Conservation (phyloP, 1,140 invertebrate genomes). For the Eurytemora carolleeae region DNA sequence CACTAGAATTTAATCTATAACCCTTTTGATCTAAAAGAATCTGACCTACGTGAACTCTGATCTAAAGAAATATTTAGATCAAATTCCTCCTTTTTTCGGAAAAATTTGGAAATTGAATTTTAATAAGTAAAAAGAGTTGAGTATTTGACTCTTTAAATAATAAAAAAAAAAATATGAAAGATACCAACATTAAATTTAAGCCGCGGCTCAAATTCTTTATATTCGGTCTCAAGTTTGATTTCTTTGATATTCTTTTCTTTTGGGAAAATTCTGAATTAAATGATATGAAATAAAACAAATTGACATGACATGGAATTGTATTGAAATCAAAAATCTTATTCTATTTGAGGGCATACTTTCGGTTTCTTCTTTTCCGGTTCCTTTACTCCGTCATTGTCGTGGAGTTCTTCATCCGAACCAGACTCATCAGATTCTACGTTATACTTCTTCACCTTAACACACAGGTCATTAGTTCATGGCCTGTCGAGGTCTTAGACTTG, state of each 20-base stretch:
- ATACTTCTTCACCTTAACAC: not conserved
- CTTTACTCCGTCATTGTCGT: conserved; percentile 1
- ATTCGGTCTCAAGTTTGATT: not conserved
- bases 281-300: not conserved
- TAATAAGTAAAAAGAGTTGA: too few species aligned
- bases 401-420: not conserved
- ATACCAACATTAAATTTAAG: too few species aligned
- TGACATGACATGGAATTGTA: not conserved
- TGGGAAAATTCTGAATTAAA: not conserved
- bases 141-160: too few species aligned
- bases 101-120: too few species aligned
- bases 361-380: conserved; percentile 12
- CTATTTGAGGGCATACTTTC: conserved; percentile 17
- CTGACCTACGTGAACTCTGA: too few species aligned
- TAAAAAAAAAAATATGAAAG: too few species aligned
- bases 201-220: not conserved
- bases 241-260: not conserved
- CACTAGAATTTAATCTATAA: too few species aligned
- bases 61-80: too few species aligned
- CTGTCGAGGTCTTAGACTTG: not conserved
- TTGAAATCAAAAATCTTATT: too few species aligned
- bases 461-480: not conserved
- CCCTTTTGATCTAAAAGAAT: too few species aligned
- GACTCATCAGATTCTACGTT: not conserved
- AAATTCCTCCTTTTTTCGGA: too few species aligned